phyloP scores from a whole-genome alignment of 2,797 vertebrate genomes.

The Darevskia nairensis region DNA sequence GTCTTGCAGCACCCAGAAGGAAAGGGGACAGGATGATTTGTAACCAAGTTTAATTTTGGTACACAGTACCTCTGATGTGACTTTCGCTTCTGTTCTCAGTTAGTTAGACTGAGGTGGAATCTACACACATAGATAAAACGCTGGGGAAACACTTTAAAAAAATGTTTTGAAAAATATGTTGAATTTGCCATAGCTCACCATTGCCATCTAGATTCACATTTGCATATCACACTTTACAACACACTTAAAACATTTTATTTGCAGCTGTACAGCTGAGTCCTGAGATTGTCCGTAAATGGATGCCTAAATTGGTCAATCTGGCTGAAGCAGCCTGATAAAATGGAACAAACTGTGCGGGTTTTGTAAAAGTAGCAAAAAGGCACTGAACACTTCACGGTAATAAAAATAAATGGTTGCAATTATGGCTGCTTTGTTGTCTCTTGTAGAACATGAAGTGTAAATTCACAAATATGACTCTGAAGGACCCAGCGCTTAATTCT shows the following conservation, averaged over 20 bases:
- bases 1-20: not conserved
- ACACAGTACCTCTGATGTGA: not conserved
- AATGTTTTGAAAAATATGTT: too few species aligned
- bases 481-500: slow-evolving; percentile 62
- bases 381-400: not conserved
- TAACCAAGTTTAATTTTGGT: not conserved
- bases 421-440: slow-evolving; percentile 18
- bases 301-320: not conserved
- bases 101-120: not conserved
- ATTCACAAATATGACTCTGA: slow-evolving; percentile 57
- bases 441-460: slow-evolving; percentile 68
- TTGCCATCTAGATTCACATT: too few species aligned
- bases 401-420: not conserved
- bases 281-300: not conserved
- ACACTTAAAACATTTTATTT: too few species aligned
- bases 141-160: too few species aligned
- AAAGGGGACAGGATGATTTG: not conserved
- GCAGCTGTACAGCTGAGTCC: too few species aligned
- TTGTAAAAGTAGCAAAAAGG: not conserved
- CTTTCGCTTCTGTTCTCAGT: not conserved
- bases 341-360: not conserved
- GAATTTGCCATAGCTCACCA: too few species aligned
- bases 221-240: too few species aligned
- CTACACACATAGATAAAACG: too few species aligned
- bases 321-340: not conserved